Evolutionary conservation across 2,888 invertebrate species (phyloP).

Genomic region (Bellardia pandia): DNA sequence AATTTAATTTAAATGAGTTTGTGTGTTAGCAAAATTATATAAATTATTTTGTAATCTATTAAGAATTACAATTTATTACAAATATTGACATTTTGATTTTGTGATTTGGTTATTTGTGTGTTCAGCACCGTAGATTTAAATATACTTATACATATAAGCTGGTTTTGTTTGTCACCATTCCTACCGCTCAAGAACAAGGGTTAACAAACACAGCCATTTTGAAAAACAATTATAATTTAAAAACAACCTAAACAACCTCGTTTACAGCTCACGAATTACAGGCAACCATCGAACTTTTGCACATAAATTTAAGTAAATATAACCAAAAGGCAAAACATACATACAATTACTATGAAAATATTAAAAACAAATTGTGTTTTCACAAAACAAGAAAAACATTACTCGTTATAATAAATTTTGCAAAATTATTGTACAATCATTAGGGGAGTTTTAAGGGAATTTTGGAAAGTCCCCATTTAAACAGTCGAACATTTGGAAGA

Average conservation of each 20-base stretch:
- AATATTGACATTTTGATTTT: constrained; percentile 7
- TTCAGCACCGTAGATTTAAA: background rate
- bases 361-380: background rate
- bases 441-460: background rate
- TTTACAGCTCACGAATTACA: constrained; percentile 12
- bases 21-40: constrained; percentile 7
- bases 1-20: constrained; percentile 13
- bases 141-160: background rate
- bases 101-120: constrained; percentile 23
- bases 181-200: background rate
- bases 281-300: constrained; percentile 57
- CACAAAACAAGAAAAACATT: constrained; percentile 36
- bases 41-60: constrained; percentile 46
- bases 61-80: constrained; percentile 40
- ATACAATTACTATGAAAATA: constrained; percentile 39
- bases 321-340: constrained; percentile 51
- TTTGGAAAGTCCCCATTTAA: too few species aligned
- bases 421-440: constrained; percentile 12
- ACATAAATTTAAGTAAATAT: constrained; percentile 56
- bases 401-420: constrained; percentile 44
- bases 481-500: too few species aligned
- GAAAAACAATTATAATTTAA: constrained; percentile 57
- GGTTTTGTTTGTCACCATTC: constrained; percentile 32
- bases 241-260: background rate
- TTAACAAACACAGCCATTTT: constrained; percentile 1